Conservation (phyloP, 2,797 vertebrate species). For the Enteromius treurensis region DNA sequence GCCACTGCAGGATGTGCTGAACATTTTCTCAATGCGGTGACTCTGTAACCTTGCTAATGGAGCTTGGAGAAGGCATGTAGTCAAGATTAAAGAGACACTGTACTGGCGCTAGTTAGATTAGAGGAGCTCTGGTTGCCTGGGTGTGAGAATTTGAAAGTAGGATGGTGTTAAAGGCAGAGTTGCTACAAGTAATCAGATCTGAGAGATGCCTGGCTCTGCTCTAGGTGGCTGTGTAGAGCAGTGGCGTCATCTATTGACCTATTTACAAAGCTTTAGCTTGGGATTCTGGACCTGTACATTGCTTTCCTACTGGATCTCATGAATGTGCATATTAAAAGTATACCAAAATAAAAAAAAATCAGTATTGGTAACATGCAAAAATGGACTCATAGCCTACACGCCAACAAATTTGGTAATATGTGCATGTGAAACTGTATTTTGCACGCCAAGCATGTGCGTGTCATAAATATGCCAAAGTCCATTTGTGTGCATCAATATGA, state of each 20-base stretch:
- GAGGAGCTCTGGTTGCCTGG: not conserved
- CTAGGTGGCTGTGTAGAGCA: not conserved
- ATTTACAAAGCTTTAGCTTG: constrained; percentile 3
- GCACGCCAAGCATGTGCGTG: too few relatives aligned
- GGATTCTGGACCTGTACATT: not conserved
- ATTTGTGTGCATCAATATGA: too few relatives aligned
- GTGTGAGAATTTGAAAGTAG: not conserved
- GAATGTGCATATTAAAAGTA: too few relatives aligned
- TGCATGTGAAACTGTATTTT: too few relatives aligned
- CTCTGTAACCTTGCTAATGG: not conserved
- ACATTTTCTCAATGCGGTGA: not conserved
- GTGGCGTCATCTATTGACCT: not conserved
- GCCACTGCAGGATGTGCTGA: not conserved
- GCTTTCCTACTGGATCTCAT: not conserved
- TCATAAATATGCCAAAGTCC: too few relatives aligned
- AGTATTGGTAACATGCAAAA: too few relatives aligned
- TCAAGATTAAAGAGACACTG: not conserved
- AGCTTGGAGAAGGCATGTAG: not conserved
- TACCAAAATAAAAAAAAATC: too few relatives aligned
- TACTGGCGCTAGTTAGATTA: not conserved
- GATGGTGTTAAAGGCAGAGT: not conserved
- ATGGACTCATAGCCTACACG: too few relatives aligned
- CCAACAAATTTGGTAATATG: too few relatives aligned
- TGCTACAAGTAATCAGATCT: not conserved
- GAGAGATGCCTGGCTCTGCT: not conserved